Evolutionary conservation across 2,888 invertebrate species (phyloP).

Genomic region (Meteorus colon): DNA sequence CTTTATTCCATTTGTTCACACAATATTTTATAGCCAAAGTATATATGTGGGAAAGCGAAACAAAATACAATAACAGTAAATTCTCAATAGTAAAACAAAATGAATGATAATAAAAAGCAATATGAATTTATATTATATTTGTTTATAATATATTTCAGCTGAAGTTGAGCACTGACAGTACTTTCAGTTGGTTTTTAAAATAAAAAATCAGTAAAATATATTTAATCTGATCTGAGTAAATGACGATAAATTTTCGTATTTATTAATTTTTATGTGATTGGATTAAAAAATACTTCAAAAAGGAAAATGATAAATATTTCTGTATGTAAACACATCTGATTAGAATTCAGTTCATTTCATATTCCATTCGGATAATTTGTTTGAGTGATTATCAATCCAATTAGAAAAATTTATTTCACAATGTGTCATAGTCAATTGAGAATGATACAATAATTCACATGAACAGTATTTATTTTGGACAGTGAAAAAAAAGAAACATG

Average conservation of each 20-base stretch:
- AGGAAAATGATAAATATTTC: background rate
- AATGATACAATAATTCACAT: background rate
- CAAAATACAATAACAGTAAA: background rate
- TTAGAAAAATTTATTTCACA: background rate
- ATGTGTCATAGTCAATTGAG: background rate
- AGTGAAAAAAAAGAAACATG: background rate
- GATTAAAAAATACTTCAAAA: background rate
- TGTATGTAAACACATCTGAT: background rate
- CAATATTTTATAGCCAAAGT: background rate
- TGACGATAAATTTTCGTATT: no score
- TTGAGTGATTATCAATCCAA: background rate
- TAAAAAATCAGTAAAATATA: no score
- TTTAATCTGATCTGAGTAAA: background rate
- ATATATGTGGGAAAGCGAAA: background rate
- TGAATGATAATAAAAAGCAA: background rate
- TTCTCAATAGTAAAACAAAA: background rate
- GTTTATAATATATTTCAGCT: no score
- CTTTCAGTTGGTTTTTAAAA: no score
- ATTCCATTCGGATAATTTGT: background rate
- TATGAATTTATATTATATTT: background rate
- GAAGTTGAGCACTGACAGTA: no score
- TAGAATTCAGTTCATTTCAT: background rate
- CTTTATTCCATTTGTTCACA: conserved; percentile 4
- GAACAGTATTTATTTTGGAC: background rate
- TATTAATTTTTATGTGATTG: no score